Base-by-base conservation (phyloP, 1,140 invertebrate genomes). In the Mya arenaria region DNA sequence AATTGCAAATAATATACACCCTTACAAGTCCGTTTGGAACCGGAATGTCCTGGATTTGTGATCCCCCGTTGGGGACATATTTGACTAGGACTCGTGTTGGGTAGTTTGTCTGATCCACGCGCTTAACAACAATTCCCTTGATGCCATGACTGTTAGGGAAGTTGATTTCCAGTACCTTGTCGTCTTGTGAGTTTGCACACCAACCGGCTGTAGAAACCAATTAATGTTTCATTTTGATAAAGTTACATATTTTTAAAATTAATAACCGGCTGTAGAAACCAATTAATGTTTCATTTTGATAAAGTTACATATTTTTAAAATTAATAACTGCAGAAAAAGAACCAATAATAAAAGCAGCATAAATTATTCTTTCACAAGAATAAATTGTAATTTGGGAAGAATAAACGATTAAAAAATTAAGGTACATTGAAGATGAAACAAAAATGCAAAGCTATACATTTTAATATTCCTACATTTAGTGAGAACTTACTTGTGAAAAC, bases 51-150 rank as follows among this genome's bases (percentile, higher is more conserved):
- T 32, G 0, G 37, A 75, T 62, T 37, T 65, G 60, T n/a, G 25
- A 44, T 17, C 66, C 77, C 13, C 77, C 77, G 62, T 80, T 80
- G 1, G 77, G 77, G 1, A 60, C 39, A 48, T 69, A 71, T 28
- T 69, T n/a, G 3, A 80, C 66, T 17, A 58, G 37, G 10, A 71
- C 55, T 65, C 30, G 52, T 60, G 62, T 28, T 17, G n/a, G 36
- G 23, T 58, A 34, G 30, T 39, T 48, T 58, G 37, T 34, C 10
- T 36, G 44, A 41, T 56, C 41, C 39, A 25, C 1, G 52, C 23
- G 28, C 17, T 19, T 25, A 17, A 80, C 39, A 32, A 30, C 30
- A 30, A 80, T 80, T 8, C 52, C 34, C 6, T 36, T 80, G 36
- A 80, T 60, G 28, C 77, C 77, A 44, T 78, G 66, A 28, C n/a